These are phyloP conservation scores for Trichogramma pretiosum DNA, from an alignment of 1,140 invertebrate species.

Conservation along the genomic window DNA sequence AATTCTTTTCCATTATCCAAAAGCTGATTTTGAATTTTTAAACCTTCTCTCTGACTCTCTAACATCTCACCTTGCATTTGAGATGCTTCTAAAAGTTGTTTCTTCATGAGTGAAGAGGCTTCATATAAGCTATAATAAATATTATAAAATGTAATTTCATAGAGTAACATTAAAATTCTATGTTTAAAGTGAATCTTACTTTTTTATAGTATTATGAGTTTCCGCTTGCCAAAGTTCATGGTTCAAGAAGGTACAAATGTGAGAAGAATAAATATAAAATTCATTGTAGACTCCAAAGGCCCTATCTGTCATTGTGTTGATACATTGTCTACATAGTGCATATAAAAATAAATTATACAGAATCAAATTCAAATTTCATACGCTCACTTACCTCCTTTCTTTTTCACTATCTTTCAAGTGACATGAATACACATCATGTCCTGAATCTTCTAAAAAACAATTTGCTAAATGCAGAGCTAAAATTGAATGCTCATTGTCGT, in stretches of 20 bases:
- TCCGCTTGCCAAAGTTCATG: slow-evolving; percentile 58
- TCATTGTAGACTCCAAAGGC: slow-evolving; percentile 55
- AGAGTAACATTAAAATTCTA: slow-evolving; percentile 20
- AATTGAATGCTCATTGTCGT: slow-evolving; percentile 52
- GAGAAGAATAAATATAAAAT: slow-evolving; percentile 62
- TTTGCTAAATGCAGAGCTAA: slow-evolving; percentile 57
- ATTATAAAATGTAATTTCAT: slow-evolving; percentile 5
- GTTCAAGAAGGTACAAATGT: slow-evolving; percentile 60
- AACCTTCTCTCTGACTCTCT: slow-evolving; percentile 38
- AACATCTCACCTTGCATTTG: slow-evolving; percentile 49
- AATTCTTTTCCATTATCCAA: slow-evolving; percentile 33
- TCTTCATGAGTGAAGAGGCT: slow-evolving; percentile 46
- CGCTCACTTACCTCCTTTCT: slow-evolving; percentile 27
- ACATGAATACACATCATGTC: slow-evolving; percentile 48
- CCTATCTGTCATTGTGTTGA: slow-evolving; percentile 49
- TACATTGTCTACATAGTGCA: slow-evolving; percentile 47
- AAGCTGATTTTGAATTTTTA: slow-evolving; percentile 34
- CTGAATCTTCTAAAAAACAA: slow-evolving; percentile 58
- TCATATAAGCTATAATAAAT: slow-evolving; percentile 38
- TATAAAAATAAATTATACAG: slow-evolving; percentile 14
- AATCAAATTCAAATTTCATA: background rate
- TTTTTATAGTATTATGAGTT: slow-evolving; percentile 49
- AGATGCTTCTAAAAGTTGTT: slow-evolving; percentile 49
- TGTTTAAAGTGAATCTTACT: slow-evolving; percentile 33
- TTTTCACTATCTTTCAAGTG: slow-evolving; percentile 34